phyloP scores from a whole-genome alignment of 1,140 invertebrate species.

The Portunus trituberculatus region DNA sequence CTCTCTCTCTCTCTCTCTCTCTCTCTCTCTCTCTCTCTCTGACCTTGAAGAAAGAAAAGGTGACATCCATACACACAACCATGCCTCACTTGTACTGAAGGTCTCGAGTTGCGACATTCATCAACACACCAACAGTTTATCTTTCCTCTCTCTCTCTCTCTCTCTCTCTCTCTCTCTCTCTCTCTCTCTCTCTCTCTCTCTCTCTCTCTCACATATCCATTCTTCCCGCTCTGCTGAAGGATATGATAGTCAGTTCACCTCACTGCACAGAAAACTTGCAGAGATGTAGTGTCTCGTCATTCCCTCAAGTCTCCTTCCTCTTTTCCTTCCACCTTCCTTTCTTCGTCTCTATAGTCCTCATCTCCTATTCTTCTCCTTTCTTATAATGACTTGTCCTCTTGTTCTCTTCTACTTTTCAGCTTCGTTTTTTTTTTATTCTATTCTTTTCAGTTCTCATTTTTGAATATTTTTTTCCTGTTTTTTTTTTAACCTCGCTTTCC shows the following conservation, averaged over 20 bases:
- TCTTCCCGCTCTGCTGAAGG: not conserved
- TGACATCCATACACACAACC: not conserved
- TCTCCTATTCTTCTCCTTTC: too few species aligned
- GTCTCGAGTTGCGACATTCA: not conserved
- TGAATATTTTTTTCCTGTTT: not conserved
- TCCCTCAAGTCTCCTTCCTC: not conserved
- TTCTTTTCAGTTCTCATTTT: not conserved
- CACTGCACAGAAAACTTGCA: not conserved
- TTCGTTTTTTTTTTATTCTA: not conserved
- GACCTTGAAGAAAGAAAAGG: not conserved
- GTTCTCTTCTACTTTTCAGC: not conserved
- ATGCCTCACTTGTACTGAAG: not conserved
- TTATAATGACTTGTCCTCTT: not conserved
- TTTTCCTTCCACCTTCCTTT: not conserved
- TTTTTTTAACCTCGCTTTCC: not conserved
- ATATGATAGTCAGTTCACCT: not conserved
- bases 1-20: not conserved
- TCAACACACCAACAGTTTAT: not conserved
- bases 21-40: not conserved
- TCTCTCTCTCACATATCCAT: not conserved
- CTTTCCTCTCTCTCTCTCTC: not conserved
- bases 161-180: constrained; percentile 15
- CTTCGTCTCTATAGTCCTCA: not conserved
- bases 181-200: not conserved
- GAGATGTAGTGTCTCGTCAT: not conserved